Base-by-base conservation (phyloP, 2,113 vertebrate genomes). In the Notarius lentiginosus region DNA sequence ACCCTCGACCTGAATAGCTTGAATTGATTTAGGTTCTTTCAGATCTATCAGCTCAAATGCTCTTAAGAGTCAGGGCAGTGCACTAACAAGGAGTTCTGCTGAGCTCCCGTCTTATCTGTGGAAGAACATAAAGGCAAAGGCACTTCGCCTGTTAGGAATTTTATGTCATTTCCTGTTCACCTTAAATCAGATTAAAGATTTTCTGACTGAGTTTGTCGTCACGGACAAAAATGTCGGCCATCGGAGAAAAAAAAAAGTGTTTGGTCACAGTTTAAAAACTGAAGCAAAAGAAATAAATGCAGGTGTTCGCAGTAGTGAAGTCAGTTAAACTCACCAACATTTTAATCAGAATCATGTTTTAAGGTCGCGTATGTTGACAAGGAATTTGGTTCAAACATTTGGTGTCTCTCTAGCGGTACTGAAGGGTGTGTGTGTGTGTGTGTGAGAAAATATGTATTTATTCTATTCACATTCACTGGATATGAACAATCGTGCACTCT, bases 1-100 rank as follows among this genome's bases (percentile, higher is more conserved):
- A 84, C 34, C 7, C 70, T 60, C 68, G 60, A 60, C 8, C 34
- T 60, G 55, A 58, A 58, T 30, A 47, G 87, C 88, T 91, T 6
- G 0, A 91, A 90, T 92, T 93, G 93, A 94, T 94, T 89, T 41
- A 76, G 92, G 84, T 89, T 92, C 87, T 89, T 89, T 92, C 92
- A 90, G 93, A 89, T 88, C 89, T 84, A 90, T 87, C 83, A 72
- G 87, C 85, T 90, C 90, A 92, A 91, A 90, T 89, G 91, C 88
- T 90, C 91, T 92, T 89, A 84, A 93, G 81, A 83, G 56, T 76
- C 22, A 53, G 20, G 24, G 18, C 60, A 49, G 18, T 15, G 20
- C 0, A 14, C 60, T n/a, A 76, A 7, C 12, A 17, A 60, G 27
- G 58, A 53, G 58, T 51, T 63, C 80, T 65, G 11, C 18, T 61